Percentiles rank a stretch among this genome's conserved stretches.
phyloP scores from a whole-genome alignment of 1,140 invertebrate species.

The roundworm (Caenorhabditis elegans) region DNA sequence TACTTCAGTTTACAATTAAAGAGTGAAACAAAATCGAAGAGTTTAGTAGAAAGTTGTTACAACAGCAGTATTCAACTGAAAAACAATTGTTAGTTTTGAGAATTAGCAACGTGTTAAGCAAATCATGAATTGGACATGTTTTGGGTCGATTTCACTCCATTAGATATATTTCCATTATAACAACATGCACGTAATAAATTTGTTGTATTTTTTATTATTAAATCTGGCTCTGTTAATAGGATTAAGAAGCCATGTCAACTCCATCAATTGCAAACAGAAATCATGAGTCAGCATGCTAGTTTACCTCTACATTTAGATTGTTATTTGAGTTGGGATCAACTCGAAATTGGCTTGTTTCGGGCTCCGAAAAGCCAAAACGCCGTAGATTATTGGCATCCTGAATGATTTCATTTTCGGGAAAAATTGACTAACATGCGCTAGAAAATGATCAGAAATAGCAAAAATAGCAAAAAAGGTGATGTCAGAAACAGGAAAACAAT shows the following conservation, averaged over 20 bases:
- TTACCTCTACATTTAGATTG: conserved; percentile 32
- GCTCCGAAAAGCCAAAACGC: conserved; percentile 22
- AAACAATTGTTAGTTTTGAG: background rate
- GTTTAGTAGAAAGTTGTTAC: background rate
- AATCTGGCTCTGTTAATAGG: conserved; percentile 4
- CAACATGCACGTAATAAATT: background rate
- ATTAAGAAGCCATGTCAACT: conserved; percentile 15
- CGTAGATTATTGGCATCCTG: conserved; percentile 27
- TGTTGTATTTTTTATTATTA: too few species aligned
- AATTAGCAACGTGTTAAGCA: background rate
- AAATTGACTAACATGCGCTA: conserved; percentile 25
- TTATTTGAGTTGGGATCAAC: conserved; percentile 13
- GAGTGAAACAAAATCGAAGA: background rate
- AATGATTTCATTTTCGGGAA: conserved; percentile 13
- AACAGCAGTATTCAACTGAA: background rate
- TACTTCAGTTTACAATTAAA: too few species aligned
- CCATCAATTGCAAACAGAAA: background rate
- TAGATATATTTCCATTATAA: background rate
- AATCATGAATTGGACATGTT: background rate
- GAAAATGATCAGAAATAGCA: background rate
- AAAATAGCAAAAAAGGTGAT: background rate
- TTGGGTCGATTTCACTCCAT: too few species aligned
- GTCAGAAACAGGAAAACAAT: background rate
- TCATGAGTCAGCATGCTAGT: background rate
- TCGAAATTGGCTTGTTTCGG: conserved; percentile 20